Conservation (phyloP, 1,140 invertebrate genomes). For the Elymnias hypermnestra region DNA sequence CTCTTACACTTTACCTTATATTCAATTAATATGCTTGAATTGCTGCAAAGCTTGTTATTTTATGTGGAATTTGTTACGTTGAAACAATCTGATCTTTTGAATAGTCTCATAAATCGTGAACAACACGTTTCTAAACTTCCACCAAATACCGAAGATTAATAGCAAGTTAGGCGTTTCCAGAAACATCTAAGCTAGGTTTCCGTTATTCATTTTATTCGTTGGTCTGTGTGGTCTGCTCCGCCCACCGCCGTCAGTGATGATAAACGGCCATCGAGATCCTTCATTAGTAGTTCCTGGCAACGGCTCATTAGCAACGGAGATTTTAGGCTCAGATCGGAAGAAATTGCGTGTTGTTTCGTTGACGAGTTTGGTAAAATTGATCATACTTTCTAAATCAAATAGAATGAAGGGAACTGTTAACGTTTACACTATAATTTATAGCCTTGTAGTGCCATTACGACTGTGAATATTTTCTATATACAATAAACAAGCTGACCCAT, state of each 20-base stretch:
- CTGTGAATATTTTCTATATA: no score
- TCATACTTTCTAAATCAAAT: no score
- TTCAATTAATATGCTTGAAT: no score
- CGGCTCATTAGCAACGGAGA: constrained; percentile 9
- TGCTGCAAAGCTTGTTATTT: no score
- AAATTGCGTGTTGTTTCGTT: not conserved
- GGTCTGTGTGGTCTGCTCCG: constrained; percentile 17
- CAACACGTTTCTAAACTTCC: constrained; percentile 1
- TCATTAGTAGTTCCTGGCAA: constrained; percentile 11
- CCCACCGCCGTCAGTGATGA: constrained; percentile 14
- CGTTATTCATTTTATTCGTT: not conserved
- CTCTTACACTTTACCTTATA: no score
- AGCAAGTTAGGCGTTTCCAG: constrained; percentile 16
- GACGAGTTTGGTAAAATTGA: no score
- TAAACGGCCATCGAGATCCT: constrained; percentile 5
- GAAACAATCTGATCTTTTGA: not conserved
- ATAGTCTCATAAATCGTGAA: constrained; percentile 10
- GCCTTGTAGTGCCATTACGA: no score
- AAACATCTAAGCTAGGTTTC: constrained; percentile 4
- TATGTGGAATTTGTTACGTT: no score
- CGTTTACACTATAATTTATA: no score
- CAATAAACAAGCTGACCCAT: no score
- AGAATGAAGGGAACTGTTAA: no score
- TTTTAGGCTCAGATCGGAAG: not conserved
- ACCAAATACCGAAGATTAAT: constrained; percentile 10